phyloP scores from a whole-genome alignment of 2,113 vertebrate genomes.

The Peucedramus taeniatus region DNA sequence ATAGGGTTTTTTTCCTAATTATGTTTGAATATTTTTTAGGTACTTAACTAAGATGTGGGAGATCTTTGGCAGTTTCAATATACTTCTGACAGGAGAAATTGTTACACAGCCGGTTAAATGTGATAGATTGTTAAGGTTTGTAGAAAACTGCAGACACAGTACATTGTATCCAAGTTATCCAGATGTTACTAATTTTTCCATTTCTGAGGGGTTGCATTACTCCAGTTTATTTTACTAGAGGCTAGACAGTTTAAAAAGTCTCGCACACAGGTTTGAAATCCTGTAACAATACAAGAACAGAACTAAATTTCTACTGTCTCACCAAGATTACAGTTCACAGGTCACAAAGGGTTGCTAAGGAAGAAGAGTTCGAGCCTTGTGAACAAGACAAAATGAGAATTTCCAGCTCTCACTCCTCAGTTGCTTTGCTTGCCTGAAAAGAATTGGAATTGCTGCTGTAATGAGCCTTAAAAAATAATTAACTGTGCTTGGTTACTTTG shows the following conservation, averaged over 20 bases:
- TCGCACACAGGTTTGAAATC: background rate
- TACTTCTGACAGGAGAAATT: background rate
- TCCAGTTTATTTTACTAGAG: background rate
- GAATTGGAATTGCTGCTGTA: background rate
- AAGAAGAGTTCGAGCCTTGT: background rate
- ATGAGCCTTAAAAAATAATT: slow-evolving; percentile 30
- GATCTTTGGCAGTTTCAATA: background rate
- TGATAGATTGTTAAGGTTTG: background rate
- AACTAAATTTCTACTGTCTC: background rate
- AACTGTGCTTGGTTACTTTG: background rate
- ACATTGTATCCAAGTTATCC: background rate
- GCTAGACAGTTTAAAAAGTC: background rate
- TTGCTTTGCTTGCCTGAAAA: background rate
- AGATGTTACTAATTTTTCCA: background rate
- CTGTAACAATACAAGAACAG: background rate
- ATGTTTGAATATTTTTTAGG: background rate
- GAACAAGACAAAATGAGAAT: background rate
- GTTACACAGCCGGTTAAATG: background rate
- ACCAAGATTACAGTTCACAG: background rate
- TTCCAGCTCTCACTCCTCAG: background rate
- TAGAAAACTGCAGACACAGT: background rate
- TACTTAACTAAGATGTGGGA: background rate
- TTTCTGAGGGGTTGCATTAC: background rate
- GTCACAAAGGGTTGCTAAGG: background rate
- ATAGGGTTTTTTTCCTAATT: background rate